Evolutionary conservation across 2,113 vertebrate genomes (phyloP).

Genomic region (Baryphthengus martii): DNA sequence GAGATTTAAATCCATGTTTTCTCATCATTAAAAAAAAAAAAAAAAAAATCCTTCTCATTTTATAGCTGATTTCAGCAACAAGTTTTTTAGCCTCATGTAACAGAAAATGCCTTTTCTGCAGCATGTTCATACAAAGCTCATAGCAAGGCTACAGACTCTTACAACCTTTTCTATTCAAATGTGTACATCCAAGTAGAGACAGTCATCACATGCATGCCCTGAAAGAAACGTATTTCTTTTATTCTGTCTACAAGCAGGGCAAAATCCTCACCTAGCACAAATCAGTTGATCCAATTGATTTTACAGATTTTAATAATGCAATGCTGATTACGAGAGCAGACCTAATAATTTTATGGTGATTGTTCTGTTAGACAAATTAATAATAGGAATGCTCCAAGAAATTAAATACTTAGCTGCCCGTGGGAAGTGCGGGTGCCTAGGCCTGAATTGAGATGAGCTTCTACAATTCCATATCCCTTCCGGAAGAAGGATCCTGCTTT

Average conservation of each 20-base stretch:
- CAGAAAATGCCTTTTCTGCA: constrained; percentile 9
- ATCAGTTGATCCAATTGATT: neutral
- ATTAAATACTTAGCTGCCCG: constrained; percentile 34
- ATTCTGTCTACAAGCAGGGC: neutral
- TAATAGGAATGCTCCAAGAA: constrained; percentile 22
- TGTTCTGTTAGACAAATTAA: constrained; percentile 40
- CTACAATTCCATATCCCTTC: neutral
- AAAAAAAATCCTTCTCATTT: constrained; percentile 33
- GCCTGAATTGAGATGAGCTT: constrained; percentile 28
- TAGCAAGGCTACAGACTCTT: neutral
- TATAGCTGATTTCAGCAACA: constrained; percentile 63
- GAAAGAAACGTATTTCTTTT: neutral
- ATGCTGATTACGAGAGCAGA: neutral
- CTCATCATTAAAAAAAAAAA: constrained; percentile 25
- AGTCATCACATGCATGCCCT: neutral
- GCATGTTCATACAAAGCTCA: neutral
- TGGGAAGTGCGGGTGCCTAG: neutral
- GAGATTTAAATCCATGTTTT: constrained; percentile 48
- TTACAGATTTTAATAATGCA: constrained; percentile 18
- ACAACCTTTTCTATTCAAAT: neutral
- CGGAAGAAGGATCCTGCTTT: neutral
- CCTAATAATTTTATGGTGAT: neutral
- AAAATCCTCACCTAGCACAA: neutral
- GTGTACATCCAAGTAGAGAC: neutral
- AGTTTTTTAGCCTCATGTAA: constrained; percentile 22